These are phyloP conservation scores for Anguilla obscura DNA, from an alignment of 2,797 vertebrate species.

Conservation along the genomic window DNA sequence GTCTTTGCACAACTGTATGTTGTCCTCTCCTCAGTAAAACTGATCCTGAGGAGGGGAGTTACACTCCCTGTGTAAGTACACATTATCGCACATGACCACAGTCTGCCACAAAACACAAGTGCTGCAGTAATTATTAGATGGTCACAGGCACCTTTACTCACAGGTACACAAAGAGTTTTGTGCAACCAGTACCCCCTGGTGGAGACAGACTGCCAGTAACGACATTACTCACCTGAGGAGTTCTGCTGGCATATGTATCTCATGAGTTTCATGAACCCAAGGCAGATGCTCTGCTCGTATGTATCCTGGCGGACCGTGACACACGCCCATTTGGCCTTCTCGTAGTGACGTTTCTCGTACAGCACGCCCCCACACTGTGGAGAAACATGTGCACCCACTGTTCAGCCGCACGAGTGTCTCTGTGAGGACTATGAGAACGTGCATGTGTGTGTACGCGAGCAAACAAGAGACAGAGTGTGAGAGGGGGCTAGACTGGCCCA, in stretches of 20 bases:
- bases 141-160: not conserved
- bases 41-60: no score
- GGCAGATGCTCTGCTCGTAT: conserved; percentile 89
- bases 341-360: conserved; percentile 83
- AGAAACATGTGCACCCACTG: conserved; percentile 1
- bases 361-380: conserved; percentile 77
- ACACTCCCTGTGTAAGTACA: no score
- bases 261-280: conserved; percentile 92
- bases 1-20: no score
- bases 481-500: not conserved
- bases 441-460: no score
- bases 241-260: conserved; percentile 90
- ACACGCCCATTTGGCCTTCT: conserved; percentile 86
- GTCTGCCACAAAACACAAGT: not conserved
- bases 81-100: no score
- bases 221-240: conserved; percentile 71
- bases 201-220: not conserved
- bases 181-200: not conserved
- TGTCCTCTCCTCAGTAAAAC: no score
- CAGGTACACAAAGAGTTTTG: not conserved
- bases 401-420: not conserved
- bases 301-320: conserved; percentile 78
- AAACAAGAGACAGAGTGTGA: not conserved
- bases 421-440: not conserved
- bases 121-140: not conserved